These are phyloP conservation scores for Passer montanus DNA, from an alignment of 2,113 vertebrate genomes.

Conservation along the genomic window DNA sequence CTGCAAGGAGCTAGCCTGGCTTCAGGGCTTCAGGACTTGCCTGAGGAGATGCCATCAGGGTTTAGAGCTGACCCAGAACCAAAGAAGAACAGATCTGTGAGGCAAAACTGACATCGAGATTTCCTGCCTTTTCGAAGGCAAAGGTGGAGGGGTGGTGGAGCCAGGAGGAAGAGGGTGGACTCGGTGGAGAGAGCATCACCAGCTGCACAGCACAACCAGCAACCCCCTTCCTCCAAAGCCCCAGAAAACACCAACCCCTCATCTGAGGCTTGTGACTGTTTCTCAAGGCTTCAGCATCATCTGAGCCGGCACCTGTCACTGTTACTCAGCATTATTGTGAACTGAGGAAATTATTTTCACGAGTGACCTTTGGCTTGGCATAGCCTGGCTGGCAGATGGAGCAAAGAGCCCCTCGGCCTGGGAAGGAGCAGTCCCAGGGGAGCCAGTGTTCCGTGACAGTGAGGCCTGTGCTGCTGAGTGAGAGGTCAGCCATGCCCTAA, in stretches of 20 bases:
- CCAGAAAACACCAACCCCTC: background rate
- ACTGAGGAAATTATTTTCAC: background rate
- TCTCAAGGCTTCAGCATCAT: slow-evolving; percentile 45
- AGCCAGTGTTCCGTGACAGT: rapidly evolving
- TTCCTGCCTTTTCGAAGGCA: background rate
- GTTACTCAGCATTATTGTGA: slow-evolving; percentile 7
- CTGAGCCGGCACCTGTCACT: slow-evolving; percentile 47
- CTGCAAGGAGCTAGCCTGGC: background rate
- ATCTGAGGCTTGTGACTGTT: background rate
- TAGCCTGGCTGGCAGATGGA: background rate
- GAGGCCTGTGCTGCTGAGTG: background rate
- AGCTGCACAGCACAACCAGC: background rate
- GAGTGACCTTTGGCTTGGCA: slow-evolving; percentile 22
- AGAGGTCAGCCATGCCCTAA: background rate
- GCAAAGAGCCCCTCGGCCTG: background rate
- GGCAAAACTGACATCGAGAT: background rate
- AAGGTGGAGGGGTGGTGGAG: background rate
- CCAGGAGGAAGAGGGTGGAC: background rate
- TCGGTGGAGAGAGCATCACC: background rate
- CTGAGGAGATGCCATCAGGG: background rate
- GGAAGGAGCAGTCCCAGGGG: background rate
- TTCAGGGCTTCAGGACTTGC: background rate
- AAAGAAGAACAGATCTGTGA: background rate
- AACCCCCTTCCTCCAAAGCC: background rate
- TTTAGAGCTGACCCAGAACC: background rate